These are phyloP conservation scores for Cirrhinus molitorella DNA, from an alignment of 2,797 vertebrate species.

Conservation along the genomic window DNA sequence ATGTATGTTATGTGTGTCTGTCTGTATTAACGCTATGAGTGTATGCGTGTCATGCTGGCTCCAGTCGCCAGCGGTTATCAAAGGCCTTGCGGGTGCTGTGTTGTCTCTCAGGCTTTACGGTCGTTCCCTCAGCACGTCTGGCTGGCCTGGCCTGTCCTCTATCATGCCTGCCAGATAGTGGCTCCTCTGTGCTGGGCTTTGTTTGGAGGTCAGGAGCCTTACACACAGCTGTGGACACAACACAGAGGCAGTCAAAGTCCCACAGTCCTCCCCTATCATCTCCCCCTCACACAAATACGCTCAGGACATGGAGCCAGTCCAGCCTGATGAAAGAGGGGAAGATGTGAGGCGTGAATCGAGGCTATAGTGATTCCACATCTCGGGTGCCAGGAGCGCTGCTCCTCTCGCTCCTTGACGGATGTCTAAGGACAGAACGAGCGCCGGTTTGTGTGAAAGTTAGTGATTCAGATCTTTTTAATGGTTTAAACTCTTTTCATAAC, in stretches of 20 bases:
- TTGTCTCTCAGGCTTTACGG: constrained; percentile 61
- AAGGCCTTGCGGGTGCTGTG: constrained; percentile 64
- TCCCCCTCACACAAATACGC: constrained; percentile 46
- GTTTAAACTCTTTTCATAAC: constrained; percentile 62
- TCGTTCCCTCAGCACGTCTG: constrained; percentile 58
- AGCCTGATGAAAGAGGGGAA: constrained; percentile 58
- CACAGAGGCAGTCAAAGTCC: constrained; percentile 63
- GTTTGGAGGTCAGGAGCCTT: constrained; percentile 66
- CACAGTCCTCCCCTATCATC: constrained; percentile 58
- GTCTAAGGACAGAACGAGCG: constrained; percentile 51
- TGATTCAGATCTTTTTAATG: constrained; percentile 55
- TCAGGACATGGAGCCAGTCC: constrained; percentile 57
- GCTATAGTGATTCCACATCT: constrained; percentile 56
- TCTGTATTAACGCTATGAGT: constrained; percentile 50
- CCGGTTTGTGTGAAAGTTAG: constrained; percentile 42
- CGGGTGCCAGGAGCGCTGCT: constrained; percentile 54
- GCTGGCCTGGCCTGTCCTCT: constrained; percentile 57
- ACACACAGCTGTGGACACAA: constrained; percentile 67
- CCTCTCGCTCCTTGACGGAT: constrained; percentile 50
- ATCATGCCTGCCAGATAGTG: constrained; percentile 65
- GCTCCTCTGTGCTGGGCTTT: constrained; percentile 64
- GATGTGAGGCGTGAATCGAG: constrained; percentile 61
- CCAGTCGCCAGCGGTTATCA: constrained; percentile 62
- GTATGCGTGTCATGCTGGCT: constrained; percentile 54
- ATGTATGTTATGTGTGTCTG: constrained; percentile 4